Evolutionary conservation across 2,888 invertebrate genomes (phyloP).

Genomic region (Clusia tigrina): DNA sequence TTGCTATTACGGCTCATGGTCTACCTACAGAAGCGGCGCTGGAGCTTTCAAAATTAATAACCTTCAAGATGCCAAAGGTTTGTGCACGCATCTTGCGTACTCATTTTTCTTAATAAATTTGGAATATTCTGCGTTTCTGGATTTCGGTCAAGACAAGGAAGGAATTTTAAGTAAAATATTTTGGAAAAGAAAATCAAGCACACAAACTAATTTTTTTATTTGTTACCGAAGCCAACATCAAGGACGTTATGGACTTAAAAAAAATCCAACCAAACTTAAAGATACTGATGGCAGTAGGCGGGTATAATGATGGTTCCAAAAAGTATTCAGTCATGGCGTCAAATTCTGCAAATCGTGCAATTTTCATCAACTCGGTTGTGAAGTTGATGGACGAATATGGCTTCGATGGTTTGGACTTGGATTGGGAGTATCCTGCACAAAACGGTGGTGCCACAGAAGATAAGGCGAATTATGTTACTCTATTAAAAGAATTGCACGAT

Average conservation of each 20-base stretch:
- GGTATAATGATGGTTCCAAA: conserved; percentile 90
- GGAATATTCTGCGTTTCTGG: too few relatives aligned
- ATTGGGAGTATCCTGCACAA: conserved; percentile 88
- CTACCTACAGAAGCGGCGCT: not conserved
- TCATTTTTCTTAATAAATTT: not conserved
- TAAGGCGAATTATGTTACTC: not conserved
- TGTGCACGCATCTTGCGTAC: not conserved
- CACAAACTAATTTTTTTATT: not conserved
- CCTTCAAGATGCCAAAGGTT: not conserved
- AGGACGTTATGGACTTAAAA: conserved; percentile 24
- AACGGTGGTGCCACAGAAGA: conserved; percentile 21
- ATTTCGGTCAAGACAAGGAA: too few relatives aligned
- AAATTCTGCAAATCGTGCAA: conserved; percentile 72
- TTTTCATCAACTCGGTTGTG: conserved; percentile 76
- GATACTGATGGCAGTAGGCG: conserved; percentile 84
- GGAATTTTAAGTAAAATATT: too few relatives aligned
- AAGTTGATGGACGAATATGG: conserved; percentile 77
- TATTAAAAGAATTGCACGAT: not conserved
- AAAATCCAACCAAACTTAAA: conserved; percentile 61
- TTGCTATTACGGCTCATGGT: conserved; percentile 16
- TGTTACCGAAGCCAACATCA: conserved; percentile 15
- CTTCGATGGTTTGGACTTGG: conserved; percentile 88
- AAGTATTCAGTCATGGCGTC: conserved; percentile 84
- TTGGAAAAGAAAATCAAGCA: too few relatives aligned
- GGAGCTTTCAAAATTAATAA: not conserved